Conservation (phyloP, 92 coral and sea anemone species). For the Paramuricea clavata region DNA sequence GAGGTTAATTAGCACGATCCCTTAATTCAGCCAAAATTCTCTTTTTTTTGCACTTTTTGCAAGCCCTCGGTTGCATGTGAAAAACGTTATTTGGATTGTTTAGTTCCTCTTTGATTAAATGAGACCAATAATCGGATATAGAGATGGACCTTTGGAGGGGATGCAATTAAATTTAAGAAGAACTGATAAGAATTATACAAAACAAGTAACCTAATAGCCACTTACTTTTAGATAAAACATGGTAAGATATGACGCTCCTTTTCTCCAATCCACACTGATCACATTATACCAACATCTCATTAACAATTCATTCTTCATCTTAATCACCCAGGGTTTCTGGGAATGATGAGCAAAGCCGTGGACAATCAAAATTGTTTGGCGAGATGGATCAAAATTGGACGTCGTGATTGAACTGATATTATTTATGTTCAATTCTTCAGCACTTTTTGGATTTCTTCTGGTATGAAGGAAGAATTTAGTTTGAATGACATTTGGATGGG, state of each 20-base stretch:
- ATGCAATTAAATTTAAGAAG: too few relatives aligned
- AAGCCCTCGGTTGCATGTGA: too few relatives aligned
- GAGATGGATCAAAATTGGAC: slow-evolving; percentile 63
- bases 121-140: too few relatives aligned
- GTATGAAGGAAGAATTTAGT: slow-evolving; percentile 73
- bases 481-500: slow-evolving; percentile 53
- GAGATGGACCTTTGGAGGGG: too few relatives aligned
- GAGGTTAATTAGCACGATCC: too few relatives aligned
- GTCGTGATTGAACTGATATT: slow-evolving; percentile 4
- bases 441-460: slow-evolving; percentile 30
- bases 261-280: slow-evolving; percentile 73
- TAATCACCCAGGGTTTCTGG: slow-evolving; percentile 64
- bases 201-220: too few relatives aligned
- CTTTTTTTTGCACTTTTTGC: too few relatives aligned
- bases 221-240: slow-evolving; percentile 33
- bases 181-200: too few relatives aligned
- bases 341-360: slow-evolving; percentile 71
- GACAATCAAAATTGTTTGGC: slow-evolving; percentile 60
- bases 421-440: slow-evolving; percentile 1
- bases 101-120: too few relatives aligned
- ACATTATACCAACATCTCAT: slow-evolving; percentile 60
- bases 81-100: too few relatives aligned
- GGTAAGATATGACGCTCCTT: slow-evolving; percentile 69
- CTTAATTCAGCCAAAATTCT: too few relatives aligned
- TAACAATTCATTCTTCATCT: slow-evolving; percentile 69